Conservation (phyloP, 1,140 invertebrate genomes). For the Anastatus disparis region DNA sequence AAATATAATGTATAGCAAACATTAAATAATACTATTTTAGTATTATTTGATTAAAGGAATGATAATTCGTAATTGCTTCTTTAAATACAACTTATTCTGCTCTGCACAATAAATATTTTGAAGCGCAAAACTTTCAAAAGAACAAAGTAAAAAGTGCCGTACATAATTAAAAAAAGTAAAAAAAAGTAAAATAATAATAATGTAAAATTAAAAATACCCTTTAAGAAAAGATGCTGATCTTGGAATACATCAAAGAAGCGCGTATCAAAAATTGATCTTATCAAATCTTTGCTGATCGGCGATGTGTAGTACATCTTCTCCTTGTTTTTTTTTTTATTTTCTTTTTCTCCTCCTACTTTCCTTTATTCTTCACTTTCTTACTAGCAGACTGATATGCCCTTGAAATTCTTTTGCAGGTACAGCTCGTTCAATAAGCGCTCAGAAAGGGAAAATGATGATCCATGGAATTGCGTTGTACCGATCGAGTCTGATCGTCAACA, state of each 20-base stretch:
- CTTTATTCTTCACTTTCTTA: not conserved
- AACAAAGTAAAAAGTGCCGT: too few species aligned
- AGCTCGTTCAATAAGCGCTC: conserved; percentile 64
- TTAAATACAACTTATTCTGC: too few species aligned
- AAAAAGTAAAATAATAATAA: too few species aligned
- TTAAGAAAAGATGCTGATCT: not conserved
- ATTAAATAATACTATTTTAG: too few species aligned
- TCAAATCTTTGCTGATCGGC: not conserved
- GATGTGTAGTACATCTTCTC: not conserved
- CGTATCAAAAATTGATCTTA: not conserved
- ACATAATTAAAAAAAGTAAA: too few species aligned
- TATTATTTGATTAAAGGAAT: too few species aligned
- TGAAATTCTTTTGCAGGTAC: conserved; percentile 52
- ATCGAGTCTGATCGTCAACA: conserved; percentile 27
- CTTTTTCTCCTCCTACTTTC: not conserved
- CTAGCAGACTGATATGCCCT: not conserved
- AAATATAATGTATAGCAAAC: too few species aligned
- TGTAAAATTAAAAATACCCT: not conserved
- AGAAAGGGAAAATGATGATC: conserved; percentile 59
- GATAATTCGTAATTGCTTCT: too few species aligned
- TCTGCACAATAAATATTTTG: too few species aligned
- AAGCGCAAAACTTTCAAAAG: too few species aligned
- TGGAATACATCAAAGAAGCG: not conserved
- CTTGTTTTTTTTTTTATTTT: not conserved
- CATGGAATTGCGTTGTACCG: conserved; percentile 59